A percentile compares a stretch with the other conserved stretches of the same genome.
These are phyloP conservation scores for Platyrinchus mystaceus DNA, from an alignment of 2,797 vertebrate species.

Conservation along the genomic window DNA sequence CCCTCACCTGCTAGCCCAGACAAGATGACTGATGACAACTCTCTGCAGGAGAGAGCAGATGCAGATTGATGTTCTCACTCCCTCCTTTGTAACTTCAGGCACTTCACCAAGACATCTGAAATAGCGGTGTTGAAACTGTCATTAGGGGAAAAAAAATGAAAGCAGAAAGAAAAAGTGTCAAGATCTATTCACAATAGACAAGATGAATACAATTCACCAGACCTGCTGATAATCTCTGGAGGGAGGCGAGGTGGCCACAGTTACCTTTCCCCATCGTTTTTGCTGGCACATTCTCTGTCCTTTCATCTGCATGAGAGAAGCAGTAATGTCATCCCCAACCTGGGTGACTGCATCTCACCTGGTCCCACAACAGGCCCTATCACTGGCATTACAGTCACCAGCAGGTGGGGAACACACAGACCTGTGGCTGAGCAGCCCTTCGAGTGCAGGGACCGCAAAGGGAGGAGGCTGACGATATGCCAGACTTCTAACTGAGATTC, in stretches of 20 bases:
- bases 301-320: not conserved
- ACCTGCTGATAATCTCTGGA: not conserved
- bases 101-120: not conserved
- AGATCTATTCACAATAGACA: not conserved
- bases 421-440: not conserved
- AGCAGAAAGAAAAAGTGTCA: not conserved
- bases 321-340: not conserved
- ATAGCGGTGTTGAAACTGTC: not conserved
- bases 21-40: not conserved
- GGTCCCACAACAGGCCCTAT: not conserved
- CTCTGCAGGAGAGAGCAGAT: not conserved
- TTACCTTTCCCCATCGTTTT: not conserved
- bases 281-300: not conserved
- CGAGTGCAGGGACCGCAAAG: not conserved
- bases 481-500: not conserved
- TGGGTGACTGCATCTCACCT: not conserved
- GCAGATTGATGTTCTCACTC: not conserved
- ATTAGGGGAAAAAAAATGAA: not conserved
- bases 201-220: not conserved
- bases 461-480: fast-evolving
- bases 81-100: slow-evolving; percentile 18
- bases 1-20: not conserved
- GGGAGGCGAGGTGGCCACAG: not conserved
- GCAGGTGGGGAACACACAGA: not conserved
- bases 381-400: not conserved